Conservation (phyloP, 2,888 invertebrate genomes). For the Leptopterna dolabrata region DNA sequence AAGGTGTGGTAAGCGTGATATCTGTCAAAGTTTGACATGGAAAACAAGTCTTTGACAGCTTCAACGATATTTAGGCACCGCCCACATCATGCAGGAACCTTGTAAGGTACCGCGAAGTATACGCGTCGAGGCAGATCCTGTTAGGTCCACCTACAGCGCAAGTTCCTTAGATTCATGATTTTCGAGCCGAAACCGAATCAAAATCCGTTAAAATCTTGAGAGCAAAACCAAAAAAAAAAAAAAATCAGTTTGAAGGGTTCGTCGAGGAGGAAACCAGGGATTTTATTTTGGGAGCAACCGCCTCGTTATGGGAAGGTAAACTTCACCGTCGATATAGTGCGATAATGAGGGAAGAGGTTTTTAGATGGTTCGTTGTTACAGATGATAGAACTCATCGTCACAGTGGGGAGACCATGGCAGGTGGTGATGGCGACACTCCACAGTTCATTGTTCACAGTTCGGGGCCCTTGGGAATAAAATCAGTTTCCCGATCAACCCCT, state of each 20-base stretch:
- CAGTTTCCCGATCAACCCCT: background rate
- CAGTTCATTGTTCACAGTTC: constrained; percentile 35
- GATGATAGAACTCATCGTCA: constrained; percentile 33
- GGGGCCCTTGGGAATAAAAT: background rate
- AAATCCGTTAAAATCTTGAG: background rate
- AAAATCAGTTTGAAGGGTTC: background rate
- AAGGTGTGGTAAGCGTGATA: no score
- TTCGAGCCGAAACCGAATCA: background rate
- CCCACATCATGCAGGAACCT: no score
- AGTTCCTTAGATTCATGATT: no score
- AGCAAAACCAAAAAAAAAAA: background rate
- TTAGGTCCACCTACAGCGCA: no score
- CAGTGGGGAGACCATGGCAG: constrained; percentile 3
- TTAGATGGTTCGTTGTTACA: constrained; percentile 23
- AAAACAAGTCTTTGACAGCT: no score
- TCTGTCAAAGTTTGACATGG: no score
- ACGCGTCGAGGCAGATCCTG: no score
- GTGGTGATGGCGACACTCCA: constrained; percentile 10
- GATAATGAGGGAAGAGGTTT: constrained; percentile 28
- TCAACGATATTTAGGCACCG: no score
- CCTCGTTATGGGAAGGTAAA: constrained; percentile 36
- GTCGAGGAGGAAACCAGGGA: background rate
- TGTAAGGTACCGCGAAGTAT: no score
- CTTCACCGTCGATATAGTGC: constrained; percentile 45
- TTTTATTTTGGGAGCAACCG: constrained; percentile 13